phyloP scores from a whole-genome alignment of 2,113 vertebrate genomes.

The Nothobranchius kuhntae region DNA sequence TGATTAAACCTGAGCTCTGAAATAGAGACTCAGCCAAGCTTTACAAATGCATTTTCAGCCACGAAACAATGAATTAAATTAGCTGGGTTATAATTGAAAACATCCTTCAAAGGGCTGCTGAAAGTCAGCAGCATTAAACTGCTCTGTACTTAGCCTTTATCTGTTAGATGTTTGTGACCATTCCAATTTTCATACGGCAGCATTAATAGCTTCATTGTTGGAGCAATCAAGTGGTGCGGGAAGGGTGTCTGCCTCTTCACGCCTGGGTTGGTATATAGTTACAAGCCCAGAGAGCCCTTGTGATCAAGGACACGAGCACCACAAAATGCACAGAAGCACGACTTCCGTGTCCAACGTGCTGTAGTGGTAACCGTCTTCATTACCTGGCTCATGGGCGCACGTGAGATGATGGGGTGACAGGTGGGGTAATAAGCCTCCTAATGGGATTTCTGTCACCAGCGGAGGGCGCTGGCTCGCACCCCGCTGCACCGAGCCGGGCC shows the following conservation, averaged over 20 bases:
- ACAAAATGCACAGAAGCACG: slow-evolving; percentile 64
- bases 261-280: slow-evolving; percentile 60
- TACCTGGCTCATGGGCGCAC: slow-evolving; percentile 53
- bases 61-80: slow-evolving; percentile 81
- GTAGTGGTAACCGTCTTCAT: slow-evolving; percentile 65
- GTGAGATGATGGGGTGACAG: slow-evolving; percentile 63
- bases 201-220: slow-evolving; percentile 74
- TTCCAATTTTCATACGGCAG: slow-evolving; percentile 75
- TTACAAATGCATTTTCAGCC: slow-evolving; percentile 80
- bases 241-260: slow-evolving; percentile 57
- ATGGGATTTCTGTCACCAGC: slow-evolving; percentile 74
- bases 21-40: slow-evolving; percentile 77
- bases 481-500: slow-evolving; percentile 34
- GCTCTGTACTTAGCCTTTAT: slow-evolving; percentile 74
- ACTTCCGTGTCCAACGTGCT: slow-evolving; percentile 54
- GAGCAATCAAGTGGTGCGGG: slow-evolving; percentile 63
- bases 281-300: slow-evolving; percentile 55
- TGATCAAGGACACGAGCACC: slow-evolving; percentile 66
- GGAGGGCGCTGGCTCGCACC: slow-evolving; percentile 69
- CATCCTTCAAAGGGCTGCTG: slow-evolving; percentile 78
- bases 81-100: slow-evolving; percentile 80
- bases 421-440: slow-evolving; percentile 70
- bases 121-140: slow-evolving; percentile 79
- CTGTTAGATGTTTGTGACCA: slow-evolving; percentile 75
- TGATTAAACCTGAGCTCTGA: slow-evolving; percentile 79